Percentiles rank a stretch among this genome's conserved stretches.
Conservation (phyloP, 2,888 invertebrate genomes). For the Megamerina dolium region DNA sequence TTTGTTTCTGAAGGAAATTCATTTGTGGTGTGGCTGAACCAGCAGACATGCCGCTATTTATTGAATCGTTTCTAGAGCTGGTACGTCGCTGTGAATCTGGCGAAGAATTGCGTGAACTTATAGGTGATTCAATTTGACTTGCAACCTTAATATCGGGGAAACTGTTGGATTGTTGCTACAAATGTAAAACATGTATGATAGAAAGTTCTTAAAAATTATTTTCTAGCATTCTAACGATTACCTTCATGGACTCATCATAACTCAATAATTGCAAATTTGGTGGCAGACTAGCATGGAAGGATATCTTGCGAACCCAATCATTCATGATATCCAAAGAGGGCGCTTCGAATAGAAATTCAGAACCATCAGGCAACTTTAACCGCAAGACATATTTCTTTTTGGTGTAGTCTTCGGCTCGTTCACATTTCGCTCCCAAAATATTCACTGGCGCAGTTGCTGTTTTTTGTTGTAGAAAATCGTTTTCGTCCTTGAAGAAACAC, state of each 20-base stretch:
- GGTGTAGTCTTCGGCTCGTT: conserved; percentile 86
- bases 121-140: conserved; percentile 51
- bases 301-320: conserved; percentile 88
- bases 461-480: conserved; percentile 81
- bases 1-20: conserved; percentile 53
- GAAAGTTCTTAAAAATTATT: neutral
- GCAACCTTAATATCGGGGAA: conserved; percentile 45
- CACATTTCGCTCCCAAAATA: conserved; percentile 71
- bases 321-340: conserved; percentile 66
- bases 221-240: conserved; percentile 28
- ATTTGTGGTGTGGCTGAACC: conserved; percentile 51
- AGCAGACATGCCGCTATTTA: conserved; percentile 38
- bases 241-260: conserved; percentile 66
- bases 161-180: conserved; percentile 48
- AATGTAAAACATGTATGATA: conserved; percentile 3
- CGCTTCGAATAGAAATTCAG: conserved; percentile 87
- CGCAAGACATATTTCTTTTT: conserved; percentile 93
- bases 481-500: conserved; percentile 95
- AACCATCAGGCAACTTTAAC: conserved; percentile 78
- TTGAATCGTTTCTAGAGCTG: conserved; percentile 40
- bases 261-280: conserved; percentile 83
- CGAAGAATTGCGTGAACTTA: conserved; percentile 55
- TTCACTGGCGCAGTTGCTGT: conserved; percentile 83
- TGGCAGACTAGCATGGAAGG: conserved; percentile 86
- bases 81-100: conserved; percentile 51